Evolutionary conservation across 2,888 invertebrate species (phyloP), one percentile per base, ranked within the genome.

Genomic region (Azorinus chamasolen): DNA sequence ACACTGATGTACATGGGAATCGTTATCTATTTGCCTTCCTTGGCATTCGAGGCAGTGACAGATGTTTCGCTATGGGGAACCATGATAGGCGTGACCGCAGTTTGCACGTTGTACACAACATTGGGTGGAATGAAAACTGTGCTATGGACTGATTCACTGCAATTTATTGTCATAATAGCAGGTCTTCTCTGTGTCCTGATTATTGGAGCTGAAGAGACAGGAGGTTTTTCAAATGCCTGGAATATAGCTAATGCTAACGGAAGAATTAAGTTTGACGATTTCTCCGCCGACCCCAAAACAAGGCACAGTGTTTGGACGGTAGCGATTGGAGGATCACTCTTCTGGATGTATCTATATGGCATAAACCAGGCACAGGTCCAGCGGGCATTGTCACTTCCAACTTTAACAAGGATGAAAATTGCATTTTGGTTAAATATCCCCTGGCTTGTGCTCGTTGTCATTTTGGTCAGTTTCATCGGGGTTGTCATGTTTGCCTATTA

Each of bases 311-410:
- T 97, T 76, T 98, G 98, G 97, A 95, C 96, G 1, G 95, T 97
- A 0, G 91, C 96, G 10, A 94, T 97, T 76, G 98, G 98, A 20
- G 97, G 97, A 1, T 96, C 96, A n/a, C 96, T 98, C 92, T 97
- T 93, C 97, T 97, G 90, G n/a, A n/a, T n/a, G n/a, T n/a, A n/a
- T n/a, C n/a, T n/a, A n/a, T n/a, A n/a, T n/a, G n/a, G n/a, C n/a
- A 96, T 97, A 32, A 98, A 98, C 93, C 98, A 98, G 93, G 97
- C 98, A 0, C 97, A 98, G 69, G 96, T 98, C 37, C 98, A 98
- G 93, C 96, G 98, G 92, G 97, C 97, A 91, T 95, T 98, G 76
- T 97, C 97, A 0, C 96, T 98, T n/a, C n/a, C n/a, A n/a, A n/a
- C n/a, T n/a, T n/a, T n/a, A n/a, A n/a, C n/a, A n/a, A n/a, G n/a